phyloP scores from a whole-genome alignment of 2,113 vertebrate species.

The Calyptomena viridis region DNA sequence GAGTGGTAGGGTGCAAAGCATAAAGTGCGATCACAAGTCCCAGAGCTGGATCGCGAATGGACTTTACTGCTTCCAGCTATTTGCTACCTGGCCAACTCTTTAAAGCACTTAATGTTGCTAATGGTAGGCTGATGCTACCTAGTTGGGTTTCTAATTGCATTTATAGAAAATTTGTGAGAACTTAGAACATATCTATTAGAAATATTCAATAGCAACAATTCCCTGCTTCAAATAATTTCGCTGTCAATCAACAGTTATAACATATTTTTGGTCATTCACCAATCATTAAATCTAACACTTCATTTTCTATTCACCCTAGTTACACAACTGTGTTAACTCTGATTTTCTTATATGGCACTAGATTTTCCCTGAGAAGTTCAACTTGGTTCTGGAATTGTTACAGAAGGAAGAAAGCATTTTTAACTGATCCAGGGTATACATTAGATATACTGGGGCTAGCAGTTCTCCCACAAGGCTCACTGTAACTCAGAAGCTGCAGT shows the following conservation, averaged over 20 bases:
- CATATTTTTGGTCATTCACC: neutral
- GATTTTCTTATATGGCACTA: neutral
- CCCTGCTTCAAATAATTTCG: neutral
- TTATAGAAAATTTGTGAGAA: neutral
- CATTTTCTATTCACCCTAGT: neutral
- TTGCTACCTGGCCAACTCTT: neutral
- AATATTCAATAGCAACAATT: neutral
- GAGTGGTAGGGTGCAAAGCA: neutral
- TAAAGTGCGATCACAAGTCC: neutral
- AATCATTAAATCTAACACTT: neutral
- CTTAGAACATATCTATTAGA: neutral
- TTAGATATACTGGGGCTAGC: neutral
- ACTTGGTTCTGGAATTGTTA: neutral
- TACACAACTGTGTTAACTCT: neutral
- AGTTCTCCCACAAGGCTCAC: neutral
- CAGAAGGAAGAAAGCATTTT: neutral
- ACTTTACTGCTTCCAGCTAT: neutral
- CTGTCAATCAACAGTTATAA: neutral
- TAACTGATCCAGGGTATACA: neutral
- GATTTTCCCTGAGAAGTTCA: neutral
- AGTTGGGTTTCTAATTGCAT: neutral
- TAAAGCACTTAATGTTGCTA: neutral
- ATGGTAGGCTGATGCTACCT: neutral
- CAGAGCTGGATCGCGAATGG: neutral
- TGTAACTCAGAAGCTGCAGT: neutral